Evolutionary conservation across 1,140 invertebrate genomes (phyloP).

Genomic region (Zaprionus kolodkinae): DNA sequence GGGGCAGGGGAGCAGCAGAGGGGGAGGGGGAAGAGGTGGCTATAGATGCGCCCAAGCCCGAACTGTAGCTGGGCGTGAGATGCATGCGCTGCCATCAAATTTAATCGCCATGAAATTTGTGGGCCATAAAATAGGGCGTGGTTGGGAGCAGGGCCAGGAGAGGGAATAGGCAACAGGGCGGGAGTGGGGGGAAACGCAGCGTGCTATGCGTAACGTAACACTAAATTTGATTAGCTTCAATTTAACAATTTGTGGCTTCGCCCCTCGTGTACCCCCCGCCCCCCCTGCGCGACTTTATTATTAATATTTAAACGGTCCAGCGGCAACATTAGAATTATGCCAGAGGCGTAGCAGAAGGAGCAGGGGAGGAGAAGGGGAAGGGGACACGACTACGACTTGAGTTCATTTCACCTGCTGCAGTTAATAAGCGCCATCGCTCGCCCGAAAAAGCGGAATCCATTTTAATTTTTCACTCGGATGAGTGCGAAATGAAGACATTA

Average conservation of each 20-base stretch:
- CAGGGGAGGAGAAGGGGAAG: neutral
- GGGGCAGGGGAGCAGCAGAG: neutral
- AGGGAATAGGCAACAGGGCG: neutral
- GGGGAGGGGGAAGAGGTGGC: too few relatives aligned
- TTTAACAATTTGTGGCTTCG: conserved; percentile 77
- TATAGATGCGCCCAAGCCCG: neutral
- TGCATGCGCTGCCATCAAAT: conserved; percentile 75
- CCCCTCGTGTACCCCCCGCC: neutral
- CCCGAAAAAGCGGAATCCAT: conserved; percentile 59
- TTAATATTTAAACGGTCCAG: conserved; percentile 74
- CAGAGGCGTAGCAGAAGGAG: conserved; percentile 6
- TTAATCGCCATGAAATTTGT: conserved; percentile 83
- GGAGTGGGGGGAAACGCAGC: too few relatives aligned
- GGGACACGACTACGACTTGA: neutral
- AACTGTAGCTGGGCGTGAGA: conserved; percentile 49
- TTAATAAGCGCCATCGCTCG: conserved; percentile 56
- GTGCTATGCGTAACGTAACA: conserved; percentile 45
- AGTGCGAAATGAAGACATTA: conserved; percentile 83
- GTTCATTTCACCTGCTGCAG: conserved; percentile 70
- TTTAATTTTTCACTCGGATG: conserved; percentile 84
- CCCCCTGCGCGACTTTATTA: conserved; percentile 58
- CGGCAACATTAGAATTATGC: conserved; percentile 69
- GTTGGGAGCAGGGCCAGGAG: too few relatives aligned
- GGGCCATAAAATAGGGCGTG: conserved; percentile 66
- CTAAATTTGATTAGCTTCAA: conserved; percentile 81